phyloP scores from a whole-genome alignment of 2,888 invertebrate species.

The Rotaria socialis region DNA sequence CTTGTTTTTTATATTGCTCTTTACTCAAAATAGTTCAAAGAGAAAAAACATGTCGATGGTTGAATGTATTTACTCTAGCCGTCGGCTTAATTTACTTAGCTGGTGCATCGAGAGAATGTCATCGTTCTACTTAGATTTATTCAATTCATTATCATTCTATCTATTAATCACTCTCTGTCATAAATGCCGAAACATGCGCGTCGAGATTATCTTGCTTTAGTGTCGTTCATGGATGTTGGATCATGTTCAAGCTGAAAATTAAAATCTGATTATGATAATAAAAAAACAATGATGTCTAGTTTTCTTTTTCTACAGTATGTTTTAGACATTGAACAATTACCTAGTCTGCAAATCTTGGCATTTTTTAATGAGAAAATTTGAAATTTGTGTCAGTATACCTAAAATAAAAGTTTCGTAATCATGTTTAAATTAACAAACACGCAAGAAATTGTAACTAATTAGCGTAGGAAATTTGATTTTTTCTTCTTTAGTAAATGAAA shows the following conservation, averaged over 20 bases:
- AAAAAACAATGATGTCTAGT: too few species aligned
- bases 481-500: too few species aligned
- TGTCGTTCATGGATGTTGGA: neutral
- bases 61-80: neutral
- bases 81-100: neutral
- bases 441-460: too few species aligned
- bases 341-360: too few species aligned
- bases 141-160: constrained; percentile 9
- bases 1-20: neutral
- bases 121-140: neutral
- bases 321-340: too few species aligned
- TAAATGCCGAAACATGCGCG: neutral
- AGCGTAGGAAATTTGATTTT: too few species aligned
- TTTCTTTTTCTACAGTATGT: too few species aligned
- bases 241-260: neutral
- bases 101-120: neutral
- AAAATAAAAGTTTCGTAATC: too few species aligned
- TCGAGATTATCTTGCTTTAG: neutral
- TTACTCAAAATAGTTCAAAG: neutral
- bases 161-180: neutral
- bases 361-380: too few species aligned
- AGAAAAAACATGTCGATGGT: neutral
- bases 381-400: too few species aligned
- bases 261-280: too few species aligned
- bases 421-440: too few species aligned